phyloP scores from a whole-genome alignment of 2,113 vertebrate species.

The Axis porcinus region DNA sequence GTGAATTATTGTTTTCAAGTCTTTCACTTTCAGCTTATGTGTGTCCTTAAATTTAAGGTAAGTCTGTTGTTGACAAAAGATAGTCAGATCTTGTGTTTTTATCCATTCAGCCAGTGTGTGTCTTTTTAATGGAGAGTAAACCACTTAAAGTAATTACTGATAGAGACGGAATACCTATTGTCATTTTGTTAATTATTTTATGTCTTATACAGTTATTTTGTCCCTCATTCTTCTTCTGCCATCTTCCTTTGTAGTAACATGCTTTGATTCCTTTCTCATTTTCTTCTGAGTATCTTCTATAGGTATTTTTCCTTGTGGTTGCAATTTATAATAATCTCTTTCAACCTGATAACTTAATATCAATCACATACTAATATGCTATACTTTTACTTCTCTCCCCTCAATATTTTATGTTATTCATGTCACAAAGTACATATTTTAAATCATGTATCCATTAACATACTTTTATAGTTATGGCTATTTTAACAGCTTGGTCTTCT shows the following conservation, averaged over 20 bases:
- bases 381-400: not conserved
- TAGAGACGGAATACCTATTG: not conserved
- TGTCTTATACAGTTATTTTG: not conserved
- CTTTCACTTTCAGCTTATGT: not conserved
- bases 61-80: not conserved
- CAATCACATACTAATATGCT: not conserved
- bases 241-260: not conserved
- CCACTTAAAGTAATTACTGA: not conserved
- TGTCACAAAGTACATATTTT: not conserved
- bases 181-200: not conserved
- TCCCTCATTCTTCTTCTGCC: not conserved
- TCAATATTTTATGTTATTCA: not conserved
- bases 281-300: not conserved
- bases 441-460: not conserved
- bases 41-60: not conserved
- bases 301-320: not conserved
- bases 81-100: not conserved
- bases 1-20: not conserved
- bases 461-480: not conserved
- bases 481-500: not conserved
- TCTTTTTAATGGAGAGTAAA: not conserved
- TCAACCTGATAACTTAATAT: not conserved
- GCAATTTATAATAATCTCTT: not conserved
- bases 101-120: not conserved
- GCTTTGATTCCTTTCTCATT: not conserved